Conservation (phyloP, 2,113 vertebrate species). For the Halcyon senegalensis region DNA sequence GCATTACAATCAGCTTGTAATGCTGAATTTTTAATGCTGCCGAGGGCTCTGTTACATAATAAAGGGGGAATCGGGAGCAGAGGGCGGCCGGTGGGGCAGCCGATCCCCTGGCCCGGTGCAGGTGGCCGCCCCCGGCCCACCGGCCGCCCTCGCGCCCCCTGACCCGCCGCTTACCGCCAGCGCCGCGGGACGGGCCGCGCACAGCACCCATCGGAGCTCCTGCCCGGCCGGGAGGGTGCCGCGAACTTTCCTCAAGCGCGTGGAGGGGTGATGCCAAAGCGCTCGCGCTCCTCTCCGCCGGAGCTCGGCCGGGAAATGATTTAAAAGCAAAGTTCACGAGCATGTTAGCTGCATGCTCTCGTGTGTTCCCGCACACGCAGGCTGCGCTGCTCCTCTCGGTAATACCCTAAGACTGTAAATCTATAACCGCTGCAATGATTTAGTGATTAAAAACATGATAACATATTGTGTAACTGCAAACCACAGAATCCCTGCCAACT, state of each 20-base stretch:
- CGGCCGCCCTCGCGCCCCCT: not conserved
- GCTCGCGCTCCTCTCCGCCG: constrained; percentile 4
- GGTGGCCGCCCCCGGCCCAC: too few relatives aligned
- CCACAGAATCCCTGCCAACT: constrained; percentile 87
- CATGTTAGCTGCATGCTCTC: constrained; percentile 47
- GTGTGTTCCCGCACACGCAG: constrained; percentile 27
- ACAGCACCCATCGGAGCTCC: constrained; percentile 55
- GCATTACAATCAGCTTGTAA: constrained; percentile 83
- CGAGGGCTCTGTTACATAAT: constrained; percentile 85
- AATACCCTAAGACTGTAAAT: constrained; percentile 85
- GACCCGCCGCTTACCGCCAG: constrained; percentile 41
- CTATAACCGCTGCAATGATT: constrained; percentile 89
- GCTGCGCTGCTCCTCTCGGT: constrained; percentile 57
- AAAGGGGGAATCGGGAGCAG: constrained; percentile 67
- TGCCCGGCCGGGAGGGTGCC: constrained; percentile 23
- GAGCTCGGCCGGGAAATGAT: constrained; percentile 26
- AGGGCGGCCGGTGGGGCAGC: constrained; percentile 4
- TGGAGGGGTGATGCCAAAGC: constrained; percentile 19
- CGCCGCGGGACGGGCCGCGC: not conserved
- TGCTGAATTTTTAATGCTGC: constrained; percentile 82
- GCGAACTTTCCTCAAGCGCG: constrained; percentile 48
- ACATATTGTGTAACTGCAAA: constrained; percentile 92
- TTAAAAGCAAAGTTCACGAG: constrained; percentile 70
- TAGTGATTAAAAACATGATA: constrained; percentile 91
- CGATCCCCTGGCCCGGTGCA: not conserved